A percentile compares a stretch with the other conserved stretches of the same genome.
phyloP scores from a whole-genome alignment of 2,888 invertebrate genomes.

The Allygus modestus region DNA sequence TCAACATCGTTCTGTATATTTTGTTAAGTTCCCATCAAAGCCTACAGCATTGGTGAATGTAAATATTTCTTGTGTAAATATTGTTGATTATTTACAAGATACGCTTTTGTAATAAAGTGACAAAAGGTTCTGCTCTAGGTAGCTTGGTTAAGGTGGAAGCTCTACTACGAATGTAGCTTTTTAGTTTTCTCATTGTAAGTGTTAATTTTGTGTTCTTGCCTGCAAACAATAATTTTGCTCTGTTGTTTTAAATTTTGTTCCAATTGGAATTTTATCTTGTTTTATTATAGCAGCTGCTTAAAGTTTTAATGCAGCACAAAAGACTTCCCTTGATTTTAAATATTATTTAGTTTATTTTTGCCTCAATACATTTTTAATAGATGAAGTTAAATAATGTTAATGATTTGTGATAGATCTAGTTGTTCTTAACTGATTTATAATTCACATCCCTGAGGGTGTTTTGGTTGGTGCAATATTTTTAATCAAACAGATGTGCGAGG shows the following conservation, averaged over 20 bases:
- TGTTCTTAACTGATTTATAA: neutral
- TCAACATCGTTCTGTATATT: neutral
- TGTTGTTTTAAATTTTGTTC: neutral
- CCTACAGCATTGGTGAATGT: neutral
- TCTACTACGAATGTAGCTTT: conserved; percentile 11
- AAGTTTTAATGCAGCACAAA: neutral
- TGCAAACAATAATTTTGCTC: neutral
- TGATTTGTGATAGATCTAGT: neutral
- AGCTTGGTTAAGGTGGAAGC: conserved; percentile 21
- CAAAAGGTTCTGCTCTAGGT: conserved; percentile 20
- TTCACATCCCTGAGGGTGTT: neutral
- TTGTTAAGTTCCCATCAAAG: neutral
- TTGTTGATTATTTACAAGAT: conserved; percentile 8
- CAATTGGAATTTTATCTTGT: neutral
- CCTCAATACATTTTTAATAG: neutral
- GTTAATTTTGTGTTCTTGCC: neutral
- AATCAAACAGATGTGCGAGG: neutral
- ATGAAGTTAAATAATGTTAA: neutral
- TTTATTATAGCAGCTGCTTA: neutral
- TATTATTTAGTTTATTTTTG: too few relatives aligned
- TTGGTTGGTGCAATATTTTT: conserved; percentile 3
- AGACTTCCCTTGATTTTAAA: too few relatives aligned
- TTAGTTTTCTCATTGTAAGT: neutral
- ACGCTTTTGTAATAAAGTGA: neutral
- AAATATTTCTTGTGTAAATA: conserved; percentile 20